These are phyloP conservation scores for Taenioides sp. DNA, from an alignment of 2,797 vertebrate genomes.

Conservation along the genomic window DNA sequence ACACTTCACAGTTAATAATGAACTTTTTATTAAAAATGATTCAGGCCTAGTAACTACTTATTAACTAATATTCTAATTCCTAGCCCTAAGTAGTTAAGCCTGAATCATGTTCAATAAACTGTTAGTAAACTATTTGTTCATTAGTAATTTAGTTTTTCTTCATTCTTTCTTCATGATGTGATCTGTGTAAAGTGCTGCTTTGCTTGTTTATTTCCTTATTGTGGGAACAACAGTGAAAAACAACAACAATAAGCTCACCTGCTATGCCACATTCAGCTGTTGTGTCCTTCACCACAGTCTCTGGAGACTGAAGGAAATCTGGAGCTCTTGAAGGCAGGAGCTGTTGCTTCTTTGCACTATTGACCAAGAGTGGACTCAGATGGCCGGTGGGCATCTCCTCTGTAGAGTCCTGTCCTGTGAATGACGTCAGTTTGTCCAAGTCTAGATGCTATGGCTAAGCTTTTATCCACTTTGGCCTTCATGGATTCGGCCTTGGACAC, in stretches of 20 bases:
- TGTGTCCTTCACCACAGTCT: not conserved
- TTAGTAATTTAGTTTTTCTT: no score
- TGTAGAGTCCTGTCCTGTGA: not conserved
- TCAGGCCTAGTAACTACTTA: no score
- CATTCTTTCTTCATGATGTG: no score
- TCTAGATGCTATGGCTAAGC: not conserved
- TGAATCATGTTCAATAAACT: no score
- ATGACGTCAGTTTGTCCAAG: not conserved
- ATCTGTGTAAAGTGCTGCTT: no score
- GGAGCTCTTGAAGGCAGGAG: not conserved
- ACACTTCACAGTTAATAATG: no score
- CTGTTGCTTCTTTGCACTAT: not conserved
- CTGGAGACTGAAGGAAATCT: not conserved
- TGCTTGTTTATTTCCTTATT: no score
- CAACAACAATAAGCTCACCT: not conserved
- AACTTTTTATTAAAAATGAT: no score
- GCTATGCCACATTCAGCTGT: not conserved
- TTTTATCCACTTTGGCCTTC: not conserved
- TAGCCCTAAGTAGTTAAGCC: no score
- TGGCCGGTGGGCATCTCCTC: constrained; percentile 12
- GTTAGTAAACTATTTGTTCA: no score
- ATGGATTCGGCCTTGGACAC: not conserved
- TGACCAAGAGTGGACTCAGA: constrained; percentile 6
- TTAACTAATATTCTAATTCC: no score
- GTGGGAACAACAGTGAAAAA: not conserved